Evolutionary conservation across 1,140 invertebrate species (phyloP), one percentile per base, ranked within the genome.

Genomic region (Drosophila pruinosa): DNA sequence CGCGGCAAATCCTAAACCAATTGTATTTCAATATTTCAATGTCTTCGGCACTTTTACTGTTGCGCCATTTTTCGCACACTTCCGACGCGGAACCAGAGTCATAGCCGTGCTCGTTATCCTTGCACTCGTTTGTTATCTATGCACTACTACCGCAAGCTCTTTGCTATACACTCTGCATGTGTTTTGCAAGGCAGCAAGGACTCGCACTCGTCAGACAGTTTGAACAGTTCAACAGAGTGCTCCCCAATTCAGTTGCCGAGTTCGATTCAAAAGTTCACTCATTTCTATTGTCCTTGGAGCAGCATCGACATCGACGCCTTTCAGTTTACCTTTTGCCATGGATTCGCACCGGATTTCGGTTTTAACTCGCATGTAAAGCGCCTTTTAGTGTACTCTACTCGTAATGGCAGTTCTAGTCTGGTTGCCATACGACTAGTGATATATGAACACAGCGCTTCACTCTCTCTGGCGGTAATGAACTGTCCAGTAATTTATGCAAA

Each of bases 11-110:
- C 57, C 73, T 77, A 81, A 77, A 72, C 69, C 77, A 78, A 85
- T 85, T 85, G 81, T 86, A 77, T 81, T 86, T 86, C 77, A 86
- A 85, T 85, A 85, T 85, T 85, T 85, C 81, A 85, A 64, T 77
- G 81, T 80, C 81, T 68, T 56, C 39, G 43, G 24, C 62, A 67
- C 80, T 65, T 62, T 67, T 62, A 34, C 80, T 85, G 68, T 72
- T 85, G 76, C 80, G 36, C 76, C 72, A 85, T 85, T 85, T 82
- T 73, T 75, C 63, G 76, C 68, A 57, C 67, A 61, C 52, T 76
- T 72, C 63, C 68, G 47, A 72, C 43, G 24, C 48, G 14, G 24
- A 17, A 6, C 7, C 26, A 52, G n/a, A n/a, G 15, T 58, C 31
- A 19, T 58, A 53, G 65, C 38, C 53, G 58, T 48, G 53, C 45